phyloP scores from a whole-genome alignment of 1,140 invertebrate species.

The Bombus impatiens region DNA sequence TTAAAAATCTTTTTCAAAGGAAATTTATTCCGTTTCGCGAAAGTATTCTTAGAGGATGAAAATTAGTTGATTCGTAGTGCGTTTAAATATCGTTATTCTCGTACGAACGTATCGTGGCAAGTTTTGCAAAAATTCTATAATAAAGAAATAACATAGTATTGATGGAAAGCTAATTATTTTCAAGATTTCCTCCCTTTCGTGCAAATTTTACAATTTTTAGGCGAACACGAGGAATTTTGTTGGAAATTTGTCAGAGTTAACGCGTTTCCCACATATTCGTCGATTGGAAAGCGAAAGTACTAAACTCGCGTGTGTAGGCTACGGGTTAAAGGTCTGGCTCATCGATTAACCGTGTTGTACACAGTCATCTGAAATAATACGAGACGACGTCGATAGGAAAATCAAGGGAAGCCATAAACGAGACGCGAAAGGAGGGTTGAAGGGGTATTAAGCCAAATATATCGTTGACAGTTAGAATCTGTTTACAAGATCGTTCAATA shows the following conservation, averaged over 20 bases:
- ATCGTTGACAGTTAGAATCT: conserved; percentile 53
- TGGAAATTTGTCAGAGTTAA: neutral
- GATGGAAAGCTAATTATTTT: too few species aligned
- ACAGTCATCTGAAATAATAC: conserved; percentile 53
- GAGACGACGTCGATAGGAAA: conserved; percentile 30
- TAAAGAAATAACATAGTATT: too few species aligned
- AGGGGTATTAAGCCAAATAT: conserved; percentile 52
- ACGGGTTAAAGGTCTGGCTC: neutral
- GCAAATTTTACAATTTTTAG: too few species aligned
- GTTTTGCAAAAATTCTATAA: too few species aligned
- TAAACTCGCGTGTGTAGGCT: neutral
- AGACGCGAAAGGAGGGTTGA: conserved; percentile 28
- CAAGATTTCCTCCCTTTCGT: too few species aligned
- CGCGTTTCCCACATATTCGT: neutral
- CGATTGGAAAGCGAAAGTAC: neutral
- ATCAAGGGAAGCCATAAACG: conserved; percentile 37
- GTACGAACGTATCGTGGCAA: too few species aligned
- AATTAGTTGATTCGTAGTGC: neutral
- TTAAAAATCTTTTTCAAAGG: neutral
- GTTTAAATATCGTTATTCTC: neutral
- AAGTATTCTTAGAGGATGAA: neutral
- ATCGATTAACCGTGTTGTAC: conserved; percentile 41
- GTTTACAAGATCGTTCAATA: conserved; percentile 62
- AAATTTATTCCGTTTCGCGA: neutral
- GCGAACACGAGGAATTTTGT: too few species aligned